Percentiles rank a stretch among this genome's conserved stretches.
Evolutionary conservation across 2,888 invertebrate species (phyloP).

Genomic region (Lithophane semibrunnea): DNA sequence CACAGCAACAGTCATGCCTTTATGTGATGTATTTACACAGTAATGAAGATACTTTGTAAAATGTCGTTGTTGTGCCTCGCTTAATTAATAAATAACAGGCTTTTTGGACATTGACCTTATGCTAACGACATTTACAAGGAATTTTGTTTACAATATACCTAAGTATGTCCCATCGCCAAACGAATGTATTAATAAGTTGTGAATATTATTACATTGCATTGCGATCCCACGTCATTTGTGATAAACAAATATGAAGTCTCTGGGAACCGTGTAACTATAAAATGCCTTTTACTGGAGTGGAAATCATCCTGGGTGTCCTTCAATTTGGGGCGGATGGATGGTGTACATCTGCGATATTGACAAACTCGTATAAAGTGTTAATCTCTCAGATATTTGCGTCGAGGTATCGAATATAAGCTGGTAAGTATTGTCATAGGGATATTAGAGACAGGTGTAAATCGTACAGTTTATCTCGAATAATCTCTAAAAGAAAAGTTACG

Average conservation of each 20-base stretch:
- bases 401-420: not conserved
- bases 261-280: not conserved
- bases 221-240: constrained; percentile 3
- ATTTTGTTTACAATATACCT: constrained; percentile 32
- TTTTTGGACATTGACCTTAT: constrained; percentile 9
- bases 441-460: not conserved
- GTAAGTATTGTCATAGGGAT: not conserved
- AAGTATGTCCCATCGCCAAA: constrained; percentile 1
- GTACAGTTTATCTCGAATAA: not conserved
- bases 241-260: not conserved
- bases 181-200: constrained; percentile 8
- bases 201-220: constrained; percentile 35
- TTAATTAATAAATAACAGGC: not conserved
- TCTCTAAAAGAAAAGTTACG: not conserved
- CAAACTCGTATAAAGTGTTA: not conserved
- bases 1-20: not conserved
- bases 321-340: not conserved
- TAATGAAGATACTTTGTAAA: not conserved
- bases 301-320: no score
- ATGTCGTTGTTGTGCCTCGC: not conserved
- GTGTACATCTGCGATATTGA: not conserved
- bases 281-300: not conserved
- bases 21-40: not conserved
- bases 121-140: constrained; percentile 23
- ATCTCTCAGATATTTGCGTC: no score